phyloP scores from a whole-genome alignment of 1,140 invertebrate genomes.

The Platyscapa corneri region DNA sequence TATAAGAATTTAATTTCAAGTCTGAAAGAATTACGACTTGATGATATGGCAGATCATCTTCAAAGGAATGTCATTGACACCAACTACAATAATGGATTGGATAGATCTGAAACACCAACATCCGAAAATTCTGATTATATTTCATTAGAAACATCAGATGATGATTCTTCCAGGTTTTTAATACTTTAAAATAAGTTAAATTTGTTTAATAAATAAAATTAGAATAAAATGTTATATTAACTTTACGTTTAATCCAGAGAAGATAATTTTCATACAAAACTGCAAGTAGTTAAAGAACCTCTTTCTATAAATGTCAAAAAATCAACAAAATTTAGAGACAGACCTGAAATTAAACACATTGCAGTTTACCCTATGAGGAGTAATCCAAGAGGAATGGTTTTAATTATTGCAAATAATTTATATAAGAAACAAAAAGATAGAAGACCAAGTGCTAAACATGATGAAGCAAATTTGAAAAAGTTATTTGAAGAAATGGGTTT shows the following conservation, averaged over 20 bases:
- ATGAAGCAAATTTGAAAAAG: slow-evolving; percentile 73
- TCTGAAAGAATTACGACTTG: slow-evolving; percentile 57
- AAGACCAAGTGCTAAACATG: slow-evolving; percentile 74
- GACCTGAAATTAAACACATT: slow-evolving; percentile 52
- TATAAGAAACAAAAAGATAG: slow-evolving; percentile 53
- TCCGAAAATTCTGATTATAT: slow-evolving; percentile 40
- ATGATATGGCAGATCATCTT: slow-evolving; percentile 58
- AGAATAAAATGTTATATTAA: slow-evolving; percentile 18
- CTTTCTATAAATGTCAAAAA: slow-evolving; percentile 64
- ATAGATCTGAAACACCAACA: neutral
- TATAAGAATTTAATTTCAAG: slow-evolving; percentile 59
- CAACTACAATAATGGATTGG: slow-evolving; percentile 22
- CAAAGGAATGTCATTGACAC: slow-evolving; percentile 47
- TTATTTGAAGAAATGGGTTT: slow-evolving; percentile 77
- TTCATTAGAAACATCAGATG: slow-evolving; percentile 38
- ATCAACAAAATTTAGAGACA: slow-evolving; percentile 65
- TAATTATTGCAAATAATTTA: slow-evolving; percentile 77
- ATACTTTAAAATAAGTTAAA: slow-evolving; percentile 27
- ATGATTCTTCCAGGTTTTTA: slow-evolving; percentile 34
- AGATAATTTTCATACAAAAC: slow-evolving; percentile 58
- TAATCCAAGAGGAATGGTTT: slow-evolving; percentile 75
- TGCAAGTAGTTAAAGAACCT: slow-evolving; percentile 55
- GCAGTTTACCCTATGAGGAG: slow-evolving; percentile 73
- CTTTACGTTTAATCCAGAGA: slow-evolving; percentile 48
- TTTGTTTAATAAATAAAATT: slow-evolving; percentile 29